A percentile compares a stretch with the other conserved stretches of the same genome.
Evolutionary conservation across 2,797 vertebrate genomes (phyloP).

Genomic region (Ctenosaura bakeri): DNA sequence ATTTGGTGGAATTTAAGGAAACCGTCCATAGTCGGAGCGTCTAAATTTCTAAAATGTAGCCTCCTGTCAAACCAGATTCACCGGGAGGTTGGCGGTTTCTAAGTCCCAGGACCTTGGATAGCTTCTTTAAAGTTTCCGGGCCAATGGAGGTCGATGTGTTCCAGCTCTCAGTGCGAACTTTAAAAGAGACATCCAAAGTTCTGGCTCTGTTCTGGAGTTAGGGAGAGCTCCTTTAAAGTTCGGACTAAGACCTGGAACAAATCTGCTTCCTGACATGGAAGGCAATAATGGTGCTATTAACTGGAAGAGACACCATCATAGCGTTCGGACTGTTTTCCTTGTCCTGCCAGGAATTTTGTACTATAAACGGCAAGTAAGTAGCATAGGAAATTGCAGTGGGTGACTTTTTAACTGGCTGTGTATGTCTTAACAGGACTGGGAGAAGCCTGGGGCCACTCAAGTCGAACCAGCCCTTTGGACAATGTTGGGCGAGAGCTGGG

Average conservation of each 20-base stretch:
- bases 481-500: constrained; percentile 94
- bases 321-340: background rate
- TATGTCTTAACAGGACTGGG: constrained; percentile 88
- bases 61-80: too few relatives aligned
- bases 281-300: too few relatives aligned
- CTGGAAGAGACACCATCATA: background rate
- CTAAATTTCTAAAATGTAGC: background rate
- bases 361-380: background rate
- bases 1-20: background rate
- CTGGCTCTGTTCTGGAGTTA: too few relatives aligned
- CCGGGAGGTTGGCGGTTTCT: background rate
- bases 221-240: too few relatives aligned
- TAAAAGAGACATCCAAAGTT: too few relatives aligned
- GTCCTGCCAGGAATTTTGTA: background rate
- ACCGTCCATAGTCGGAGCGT: background rate
- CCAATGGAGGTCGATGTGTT: too few relatives aligned
- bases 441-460: constrained; percentile 97
- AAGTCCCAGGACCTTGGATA: too few relatives aligned
- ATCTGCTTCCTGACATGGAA: too few relatives aligned
- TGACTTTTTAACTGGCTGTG: constrained; percentile 23
- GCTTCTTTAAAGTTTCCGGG: too few relatives aligned
- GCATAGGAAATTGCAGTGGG: background rate
- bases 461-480: constrained; percentile 88
- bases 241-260: too few relatives aligned
- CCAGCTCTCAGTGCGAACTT: too few relatives aligned